Base-by-base conservation (phyloP, 2,888 invertebrate genomes). In the Eupelmus urozonus region DNA sequence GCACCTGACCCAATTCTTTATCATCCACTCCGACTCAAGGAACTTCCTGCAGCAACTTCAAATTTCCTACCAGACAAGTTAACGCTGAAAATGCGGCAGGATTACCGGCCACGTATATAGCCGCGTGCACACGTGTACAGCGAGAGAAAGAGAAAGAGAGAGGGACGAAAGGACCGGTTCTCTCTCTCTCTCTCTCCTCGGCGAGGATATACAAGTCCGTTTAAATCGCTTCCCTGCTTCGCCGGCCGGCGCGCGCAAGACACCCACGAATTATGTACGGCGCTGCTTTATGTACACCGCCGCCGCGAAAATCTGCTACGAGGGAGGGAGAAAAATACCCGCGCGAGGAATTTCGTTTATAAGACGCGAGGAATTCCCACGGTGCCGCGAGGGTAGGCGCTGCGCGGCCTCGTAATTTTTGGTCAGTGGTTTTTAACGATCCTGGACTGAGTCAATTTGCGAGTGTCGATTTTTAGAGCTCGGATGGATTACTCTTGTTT, bases 241-340 rank as follows among this genome's bases (percentile, higher is more conserved):
- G 13, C 49, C 49, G 49, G 49, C 49, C 49, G n/a, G 45, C 34
- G 40, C 20, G 0, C 49, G 57, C 59, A 59, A 80, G 65, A 80
- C 80, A 80, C 74, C 80, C 60, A 77, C 77, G 77, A 80, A 77
- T 73, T 76, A 71, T 53, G 62, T 57, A 27, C n/a, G 34, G 20
- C 60, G 25, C n/a, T 18, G 34, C 18, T 34, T 34, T 34, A 55
- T 69, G 57, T 13, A 11, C 29, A 3, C 59, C 63, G 23, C 29
- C 60, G 62, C 62, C 3, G 71, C 62, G 53, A 60, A 60, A 70
- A 60, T 45, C 2, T 40, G 71, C 13, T n/a, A 16, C 40, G 25
- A 42, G 40, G 20, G 51, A 34, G 29, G 49, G 57, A 25, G 16
- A 20, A 27, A 29, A 70, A 20, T 60, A 34, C 76, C 70, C 70